These are phyloP conservation scores for Sphenopsis melanotis DNA, from an alignment of 2,797 vertebrate species.

Conservation along the genomic window DNA sequence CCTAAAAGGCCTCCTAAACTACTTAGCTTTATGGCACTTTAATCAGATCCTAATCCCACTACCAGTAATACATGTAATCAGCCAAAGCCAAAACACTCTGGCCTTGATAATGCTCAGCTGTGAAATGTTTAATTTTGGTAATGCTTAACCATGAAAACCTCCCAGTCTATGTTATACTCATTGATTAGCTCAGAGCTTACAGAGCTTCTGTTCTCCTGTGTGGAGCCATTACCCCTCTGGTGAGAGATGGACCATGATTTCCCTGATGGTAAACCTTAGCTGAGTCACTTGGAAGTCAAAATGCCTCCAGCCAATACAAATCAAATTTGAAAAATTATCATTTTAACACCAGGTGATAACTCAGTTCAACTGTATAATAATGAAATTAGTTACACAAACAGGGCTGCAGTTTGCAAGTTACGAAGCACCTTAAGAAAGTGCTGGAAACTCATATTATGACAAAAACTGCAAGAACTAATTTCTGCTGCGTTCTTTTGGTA, in stretches of 20 bases:
- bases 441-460: not conserved
- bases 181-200: not conserved
- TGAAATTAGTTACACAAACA: constrained; percentile 16
- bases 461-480: not conserved
- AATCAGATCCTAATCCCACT: not conserved
- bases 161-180: not conserved
- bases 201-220: not conserved
- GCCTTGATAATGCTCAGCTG: not conserved
- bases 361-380: constrained; percentile 17
- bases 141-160: not conserved
- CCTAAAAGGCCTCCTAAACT: not conserved
- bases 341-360: constrained; percentile 10
- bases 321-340: not conserved
- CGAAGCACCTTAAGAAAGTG: not conserved
- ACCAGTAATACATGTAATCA: not conserved
- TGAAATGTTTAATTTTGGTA: not conserved
- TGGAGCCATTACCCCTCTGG: not conserved
- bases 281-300: constrained; percentile 6
- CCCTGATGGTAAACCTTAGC: not conserved
- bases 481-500: not conserved
- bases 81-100: not conserved
- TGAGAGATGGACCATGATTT: not conserved
- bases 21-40: not conserved
- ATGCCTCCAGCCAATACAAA: not conserved
- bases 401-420: not conserved